phyloP scores from a whole-genome alignment of 2,797 vertebrate genomes.

The Cottoperca gobio region DNA sequence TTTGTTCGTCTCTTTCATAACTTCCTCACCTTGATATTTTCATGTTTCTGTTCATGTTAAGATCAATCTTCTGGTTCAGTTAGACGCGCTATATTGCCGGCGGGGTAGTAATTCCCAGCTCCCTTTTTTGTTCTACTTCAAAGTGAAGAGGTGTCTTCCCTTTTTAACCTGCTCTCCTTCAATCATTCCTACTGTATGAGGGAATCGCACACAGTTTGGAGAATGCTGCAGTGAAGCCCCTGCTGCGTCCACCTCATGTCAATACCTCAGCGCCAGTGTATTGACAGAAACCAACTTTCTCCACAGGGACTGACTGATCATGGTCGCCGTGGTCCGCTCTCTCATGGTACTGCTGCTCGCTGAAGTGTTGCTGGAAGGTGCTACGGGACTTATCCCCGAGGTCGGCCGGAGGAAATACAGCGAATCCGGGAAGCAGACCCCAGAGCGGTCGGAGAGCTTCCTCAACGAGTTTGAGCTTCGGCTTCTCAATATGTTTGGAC shows the following conservation, averaged over 20 bases:
- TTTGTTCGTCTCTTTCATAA: slow-evolving; percentile 56
- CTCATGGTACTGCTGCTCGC: slow-evolving; percentile 97
- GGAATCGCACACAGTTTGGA: slow-evolving; percentile 57
- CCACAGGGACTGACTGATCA: slow-evolving; percentile 94
- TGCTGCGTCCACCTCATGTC: slow-evolving; percentile 65
- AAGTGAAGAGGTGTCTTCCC: slow-evolving; percentile 77
- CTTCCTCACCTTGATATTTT: slow-evolving; percentile 67
- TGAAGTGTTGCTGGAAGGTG: slow-evolving; percentile 95
- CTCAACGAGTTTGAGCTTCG: slow-evolving; percentile 95
- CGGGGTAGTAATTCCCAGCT: slow-evolving; percentile 61
- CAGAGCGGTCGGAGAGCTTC: slow-evolving; percentile 91
- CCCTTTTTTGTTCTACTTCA: slow-evolving; percentile 76
- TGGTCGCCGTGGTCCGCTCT: slow-evolving; percentile 96
- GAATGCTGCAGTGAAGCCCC: slow-evolving; percentile 63
- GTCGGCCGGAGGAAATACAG: slow-evolving; percentile 91
- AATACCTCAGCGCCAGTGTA: slow-evolving; percentile 70
- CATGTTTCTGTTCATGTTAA: slow-evolving; percentile 66
- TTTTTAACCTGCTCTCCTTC: slow-evolving; percentile 75
- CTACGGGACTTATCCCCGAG: slow-evolving; percentile 95
- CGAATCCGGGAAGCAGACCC: slow-evolving; percentile 88
- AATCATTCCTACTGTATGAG: slow-evolving; percentile 67
- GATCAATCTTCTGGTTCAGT: slow-evolving; percentile 69
- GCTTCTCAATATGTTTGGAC: slow-evolving; percentile 96
- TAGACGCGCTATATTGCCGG: slow-evolving; percentile 59
- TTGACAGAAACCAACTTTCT: slow-evolving; percentile 77